Percentiles rank a stretch among this genome's conserved stretches.
These are phyloP conservation scores for Myocastor coypus DNA, from an alignment of 2,113 vertebrate species.

Conservation along the genomic window DNA sequence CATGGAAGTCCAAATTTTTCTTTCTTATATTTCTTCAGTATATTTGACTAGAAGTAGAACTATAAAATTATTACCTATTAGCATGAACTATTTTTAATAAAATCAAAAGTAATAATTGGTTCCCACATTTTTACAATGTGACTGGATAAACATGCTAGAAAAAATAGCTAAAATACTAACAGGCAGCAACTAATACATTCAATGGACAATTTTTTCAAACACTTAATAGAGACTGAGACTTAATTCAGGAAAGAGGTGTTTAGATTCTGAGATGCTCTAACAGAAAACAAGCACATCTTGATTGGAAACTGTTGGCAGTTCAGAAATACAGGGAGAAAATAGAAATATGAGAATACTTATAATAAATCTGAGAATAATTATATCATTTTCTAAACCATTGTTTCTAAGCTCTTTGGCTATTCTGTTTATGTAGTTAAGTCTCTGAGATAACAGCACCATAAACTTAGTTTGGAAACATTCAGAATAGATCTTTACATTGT, in stretches of 20 bases:
- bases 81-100: neutral
- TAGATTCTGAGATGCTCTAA: neutral
- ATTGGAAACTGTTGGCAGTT: neutral
- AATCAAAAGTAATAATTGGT: neutral
- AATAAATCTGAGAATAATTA: neutral
- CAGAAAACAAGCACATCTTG: neutral
- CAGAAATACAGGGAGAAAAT: neutral
- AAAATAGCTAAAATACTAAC: neutral
- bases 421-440: neutral
- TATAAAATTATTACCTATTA: constrained; percentile 3
- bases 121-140: neutral
- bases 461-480: neutral
- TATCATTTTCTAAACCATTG: neutral
- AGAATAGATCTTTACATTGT: neutral
- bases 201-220: neutral
- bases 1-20: neutral
- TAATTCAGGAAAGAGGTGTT: constrained; percentile 5
- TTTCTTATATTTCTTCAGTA: constrained; percentile 51
- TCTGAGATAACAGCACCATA: neutral
- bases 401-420: neutral
- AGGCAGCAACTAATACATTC: neutral
- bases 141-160: constrained; percentile 1
- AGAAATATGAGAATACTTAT: neutral
- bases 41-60: constrained; percentile 1
- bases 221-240: constrained; percentile 20